These are phyloP conservation scores for Zelostemma sp. DNA, from an alignment of 1,140 invertebrate species.

Conservation along the genomic window DNA sequence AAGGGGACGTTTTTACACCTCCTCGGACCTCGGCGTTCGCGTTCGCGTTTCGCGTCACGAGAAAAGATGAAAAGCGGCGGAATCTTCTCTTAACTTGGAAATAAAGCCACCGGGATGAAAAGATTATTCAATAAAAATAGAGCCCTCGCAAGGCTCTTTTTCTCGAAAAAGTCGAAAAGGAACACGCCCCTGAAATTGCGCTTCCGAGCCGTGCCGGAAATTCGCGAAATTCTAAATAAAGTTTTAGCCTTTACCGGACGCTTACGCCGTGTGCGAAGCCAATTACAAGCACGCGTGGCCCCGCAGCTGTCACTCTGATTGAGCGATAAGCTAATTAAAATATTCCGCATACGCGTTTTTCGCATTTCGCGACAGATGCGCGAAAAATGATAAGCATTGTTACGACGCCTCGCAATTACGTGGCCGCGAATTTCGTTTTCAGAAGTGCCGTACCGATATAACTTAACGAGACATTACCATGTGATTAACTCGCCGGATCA, in stretches of 20 bases:
- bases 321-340: conserved; percentile 70
- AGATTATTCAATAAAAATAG: no score
- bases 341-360: conserved; percentile 63
- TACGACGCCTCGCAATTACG: conserved; percentile 35
- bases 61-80: no score
- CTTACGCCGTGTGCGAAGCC: conserved; percentile 40
- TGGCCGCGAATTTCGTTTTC: conserved; percentile 33
- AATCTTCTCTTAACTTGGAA: no score
- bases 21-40: conserved; percentile 23
- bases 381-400: conserved; percentile 51
- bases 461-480: background rate
- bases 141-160: no score
- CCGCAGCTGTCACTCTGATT: conserved; percentile 66
- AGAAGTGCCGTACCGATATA: conserved; percentile 26
- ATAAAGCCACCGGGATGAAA: no score
- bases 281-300: conserved; percentile 66
- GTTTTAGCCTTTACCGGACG: conserved; percentile 33
- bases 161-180: no score
- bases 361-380: conserved; percentile 57
- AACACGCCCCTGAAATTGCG: conserved; percentile 9
- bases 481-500: no score
- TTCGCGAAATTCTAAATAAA: conserved; percentile 46
- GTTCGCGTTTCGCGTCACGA: no score
- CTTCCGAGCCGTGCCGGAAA: conserved; percentile 31
- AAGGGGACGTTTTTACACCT: conserved; percentile 51